phyloP scores from a whole-genome alignment of 37 sponge, comb jelly and placozoan species.

The Hexactinellida sp. region DNA sequence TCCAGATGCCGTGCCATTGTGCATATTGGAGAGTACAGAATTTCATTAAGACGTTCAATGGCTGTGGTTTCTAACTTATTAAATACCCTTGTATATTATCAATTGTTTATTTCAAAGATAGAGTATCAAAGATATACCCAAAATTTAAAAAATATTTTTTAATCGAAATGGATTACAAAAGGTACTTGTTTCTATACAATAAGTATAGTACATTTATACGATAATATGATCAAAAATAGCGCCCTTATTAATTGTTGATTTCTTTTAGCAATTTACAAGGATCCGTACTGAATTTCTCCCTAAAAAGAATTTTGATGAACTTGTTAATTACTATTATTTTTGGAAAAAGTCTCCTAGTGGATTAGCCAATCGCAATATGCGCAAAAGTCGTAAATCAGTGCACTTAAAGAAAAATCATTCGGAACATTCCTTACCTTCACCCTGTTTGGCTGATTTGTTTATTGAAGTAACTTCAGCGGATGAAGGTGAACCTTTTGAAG shows the following conservation, averaged over 20 bases:
- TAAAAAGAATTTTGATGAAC: not conserved
- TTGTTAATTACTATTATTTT: not conserved
- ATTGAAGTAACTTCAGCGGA: not conserved
- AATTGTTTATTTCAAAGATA: too few relatives aligned
- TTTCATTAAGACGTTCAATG: too few relatives aligned
- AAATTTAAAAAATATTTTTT: too few relatives aligned
- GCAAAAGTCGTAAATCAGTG: not conserved
- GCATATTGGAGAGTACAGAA: too few relatives aligned
- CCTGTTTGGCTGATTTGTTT: not conserved
- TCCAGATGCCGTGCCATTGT: too few relatives aligned
- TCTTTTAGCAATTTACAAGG: not conserved
- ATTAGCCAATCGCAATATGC: not conserved
- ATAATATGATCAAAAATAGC: too few relatives aligned
- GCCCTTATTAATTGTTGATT: not conserved
- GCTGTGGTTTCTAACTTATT: too few relatives aligned
- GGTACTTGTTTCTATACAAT: too few relatives aligned
- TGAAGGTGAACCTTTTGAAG: not conserved
- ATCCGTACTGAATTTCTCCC: not conserved
- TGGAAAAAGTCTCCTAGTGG: not conserved
- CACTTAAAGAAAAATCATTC: not conserved
- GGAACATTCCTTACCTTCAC: not conserved
- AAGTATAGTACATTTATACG: too few relatives aligned
- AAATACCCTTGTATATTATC: too few relatives aligned
- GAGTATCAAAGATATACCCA: too few relatives aligned
- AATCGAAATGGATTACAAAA: too few relatives aligned